Conservation (phyloP, 2,113 vertebrate species). For the Pyrgilauda ruficollis region DNA sequence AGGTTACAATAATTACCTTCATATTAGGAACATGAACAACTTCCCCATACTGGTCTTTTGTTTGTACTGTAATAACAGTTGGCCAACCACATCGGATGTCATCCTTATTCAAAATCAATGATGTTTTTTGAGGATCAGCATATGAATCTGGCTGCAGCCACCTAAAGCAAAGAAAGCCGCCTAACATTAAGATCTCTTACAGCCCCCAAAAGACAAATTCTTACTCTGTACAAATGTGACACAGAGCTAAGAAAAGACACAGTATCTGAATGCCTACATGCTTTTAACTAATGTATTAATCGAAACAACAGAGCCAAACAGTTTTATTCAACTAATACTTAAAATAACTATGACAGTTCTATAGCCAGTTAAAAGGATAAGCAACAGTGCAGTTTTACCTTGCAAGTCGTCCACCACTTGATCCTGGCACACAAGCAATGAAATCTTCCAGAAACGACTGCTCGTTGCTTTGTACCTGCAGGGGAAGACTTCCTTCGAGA, state of each 20-base stretch:
- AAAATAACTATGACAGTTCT: background rate
- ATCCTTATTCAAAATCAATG: conserved; percentile 95
- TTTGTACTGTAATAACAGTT: conserved; percentile 94
- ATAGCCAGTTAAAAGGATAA: background rate
- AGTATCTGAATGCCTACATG: background rate
- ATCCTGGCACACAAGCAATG: conserved; percentile 92
- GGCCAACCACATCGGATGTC: conserved; percentile 98
- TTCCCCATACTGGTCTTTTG: conserved; percentile 98
- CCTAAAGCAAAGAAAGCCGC: conserved; percentile 63
- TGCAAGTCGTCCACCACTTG: conserved; percentile 94
- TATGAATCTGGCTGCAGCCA: conserved; percentile 99
- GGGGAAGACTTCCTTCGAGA: conserved; percentile 91
- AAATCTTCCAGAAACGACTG: conserved; percentile 98
- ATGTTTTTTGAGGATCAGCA: conserved; percentile 97
- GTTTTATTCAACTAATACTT: background rate
- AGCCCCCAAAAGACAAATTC: background rate
- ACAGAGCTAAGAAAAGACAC: background rate
- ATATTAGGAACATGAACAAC: conserved; percentile 97
- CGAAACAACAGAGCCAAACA: background rate
- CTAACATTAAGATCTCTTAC: background rate
- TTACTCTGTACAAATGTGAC: background rate
- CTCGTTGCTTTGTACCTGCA: conserved; percentile 96
- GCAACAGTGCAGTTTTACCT: conserved; percentile 71
- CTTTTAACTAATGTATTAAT: background rate
- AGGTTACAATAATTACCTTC: conserved; percentile 80